Evolutionary conservation across 2,888 invertebrate species (phyloP).

Genomic region (Sturmia bella): DNA sequence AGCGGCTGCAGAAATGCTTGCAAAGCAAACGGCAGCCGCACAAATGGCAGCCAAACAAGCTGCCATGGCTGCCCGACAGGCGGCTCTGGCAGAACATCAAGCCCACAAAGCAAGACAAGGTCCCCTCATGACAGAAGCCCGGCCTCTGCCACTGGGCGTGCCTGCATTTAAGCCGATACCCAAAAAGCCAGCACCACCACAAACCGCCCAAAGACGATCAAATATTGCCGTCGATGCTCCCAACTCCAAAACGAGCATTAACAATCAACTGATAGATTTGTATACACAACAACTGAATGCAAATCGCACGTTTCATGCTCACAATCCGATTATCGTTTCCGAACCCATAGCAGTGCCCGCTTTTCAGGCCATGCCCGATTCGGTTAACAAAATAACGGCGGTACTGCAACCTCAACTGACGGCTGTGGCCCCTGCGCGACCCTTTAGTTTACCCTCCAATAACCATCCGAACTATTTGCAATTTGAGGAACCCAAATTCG

Average conservation of each 20-base stretch:
- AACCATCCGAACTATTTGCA: slow-evolving; percentile 78
- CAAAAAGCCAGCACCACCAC: slow-evolving; percentile 81
- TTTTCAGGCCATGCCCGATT: slow-evolving; percentile 83
- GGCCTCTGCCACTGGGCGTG: slow-evolving; percentile 85
- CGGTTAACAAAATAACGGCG: slow-evolving; percentile 79
- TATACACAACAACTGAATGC: slow-evolving; percentile 74
- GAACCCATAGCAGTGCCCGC: slow-evolving; percentile 81
- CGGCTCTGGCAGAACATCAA: slow-evolving; percentile 47
- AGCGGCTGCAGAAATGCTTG: slow-evolving; percentile 54
- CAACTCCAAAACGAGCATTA: slow-evolving; percentile 77
- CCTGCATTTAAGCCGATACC: slow-evolving; percentile 92
- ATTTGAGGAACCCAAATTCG: slow-evolving; percentile 79
- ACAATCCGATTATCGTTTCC: slow-evolving; percentile 76
- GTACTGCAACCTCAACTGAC: slow-evolving; percentile 43
- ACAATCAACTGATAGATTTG: slow-evolving; percentile 75
- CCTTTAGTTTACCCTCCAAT: slow-evolving; percentile 18
- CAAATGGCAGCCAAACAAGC: slow-evolving; percentile 66
- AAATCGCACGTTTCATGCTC: slow-evolving; percentile 78
- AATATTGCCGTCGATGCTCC: slow-evolving; percentile 76
- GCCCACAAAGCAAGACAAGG: slow-evolving; percentile 64
- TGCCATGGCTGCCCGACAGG: slow-evolving; percentile 41
- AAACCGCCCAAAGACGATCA: slow-evolving; percentile 75
- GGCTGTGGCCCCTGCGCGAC: not conserved
- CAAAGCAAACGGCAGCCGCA: slow-evolving; percentile 57
- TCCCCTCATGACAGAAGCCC: slow-evolving; percentile 82